Evolutionary conservation across 2,113 vertebrate species (phyloP).

Genomic region (Archocentrus centrarchus): DNA sequence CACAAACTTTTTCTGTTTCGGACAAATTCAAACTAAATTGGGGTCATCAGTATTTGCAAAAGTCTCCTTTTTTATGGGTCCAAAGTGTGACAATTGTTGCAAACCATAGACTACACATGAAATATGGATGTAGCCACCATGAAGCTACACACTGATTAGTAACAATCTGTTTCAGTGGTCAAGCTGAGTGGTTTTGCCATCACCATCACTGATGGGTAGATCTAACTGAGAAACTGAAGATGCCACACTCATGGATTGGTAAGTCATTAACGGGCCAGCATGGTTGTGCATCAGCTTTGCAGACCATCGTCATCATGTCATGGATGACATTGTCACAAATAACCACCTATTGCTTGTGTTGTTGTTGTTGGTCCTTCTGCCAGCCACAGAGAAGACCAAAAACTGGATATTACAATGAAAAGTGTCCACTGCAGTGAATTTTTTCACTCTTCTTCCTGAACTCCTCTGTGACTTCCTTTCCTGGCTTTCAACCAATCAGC

Average conservation of each 20-base stretch:
- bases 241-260: neutral
- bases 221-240: neutral
- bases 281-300: neutral
- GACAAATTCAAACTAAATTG: neutral
- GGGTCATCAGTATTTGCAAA: neutral
- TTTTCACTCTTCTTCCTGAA: accelerated
- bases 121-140: accelerated
- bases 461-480: neutral
- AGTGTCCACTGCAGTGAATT: neutral
- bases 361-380: neutral
- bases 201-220: neutral
- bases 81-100: neutral
- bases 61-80: neutral
- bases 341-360: neutral
- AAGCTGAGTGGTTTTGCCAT: neutral
- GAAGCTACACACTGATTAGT: neutral
- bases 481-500: neutral
- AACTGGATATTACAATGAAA: neutral
- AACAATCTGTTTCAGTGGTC: neutral
- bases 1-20: neutral
- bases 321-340: neutral
- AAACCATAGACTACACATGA: neutral
- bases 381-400: neutral
- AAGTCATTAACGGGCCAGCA: neutral
- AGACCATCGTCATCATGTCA: neutral